Evolutionary conservation across 2,888 invertebrate species (phyloP).

Genomic region (Tanytarsus gracilentus): DNA sequence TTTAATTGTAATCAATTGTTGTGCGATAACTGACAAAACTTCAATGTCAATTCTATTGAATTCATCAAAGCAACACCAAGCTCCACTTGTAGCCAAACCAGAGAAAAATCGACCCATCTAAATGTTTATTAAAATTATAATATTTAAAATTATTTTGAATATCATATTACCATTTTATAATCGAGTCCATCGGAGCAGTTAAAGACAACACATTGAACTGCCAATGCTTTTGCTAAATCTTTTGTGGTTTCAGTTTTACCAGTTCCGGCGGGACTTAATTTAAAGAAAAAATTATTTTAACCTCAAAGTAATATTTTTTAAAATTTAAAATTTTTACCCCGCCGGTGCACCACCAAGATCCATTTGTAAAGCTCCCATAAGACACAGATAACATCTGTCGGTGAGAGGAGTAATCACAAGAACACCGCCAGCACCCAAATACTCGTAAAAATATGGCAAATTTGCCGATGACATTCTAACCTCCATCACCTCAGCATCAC

Average conservation of each 20-base stretch:
- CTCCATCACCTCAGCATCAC: constrained; percentile 64
- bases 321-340: constrained; percentile 54
- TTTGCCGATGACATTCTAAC: constrained; percentile 78
- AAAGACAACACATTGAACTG: constrained; percentile 84
- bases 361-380: constrained; percentile 82
- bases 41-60: constrained; percentile 87
- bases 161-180: constrained; percentile 37
- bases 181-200: constrained; percentile 74
- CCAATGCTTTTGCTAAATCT: constrained; percentile 77
- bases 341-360: constrained; percentile 84
- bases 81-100: constrained; percentile 76
- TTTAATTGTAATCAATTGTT: constrained; percentile 77
- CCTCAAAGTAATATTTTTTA: neutral
- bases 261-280: no score
- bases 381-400: constrained; percentile 77
- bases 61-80: constrained; percentile 90
- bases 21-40: constrained; percentile 81
- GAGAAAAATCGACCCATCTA: constrained; percentile 91
- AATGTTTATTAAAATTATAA: constrained; percentile 31
- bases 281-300: neutral
- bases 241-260: constrained; percentile 90
- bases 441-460: constrained; percentile 82
- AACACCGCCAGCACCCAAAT: constrained; percentile 76
- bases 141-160: neutral
- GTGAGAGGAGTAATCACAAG: constrained; percentile 85